Evolutionary conservation across 2,888 invertebrate genomes (phyloP).

Genomic region (Polietes domitor): DNA sequence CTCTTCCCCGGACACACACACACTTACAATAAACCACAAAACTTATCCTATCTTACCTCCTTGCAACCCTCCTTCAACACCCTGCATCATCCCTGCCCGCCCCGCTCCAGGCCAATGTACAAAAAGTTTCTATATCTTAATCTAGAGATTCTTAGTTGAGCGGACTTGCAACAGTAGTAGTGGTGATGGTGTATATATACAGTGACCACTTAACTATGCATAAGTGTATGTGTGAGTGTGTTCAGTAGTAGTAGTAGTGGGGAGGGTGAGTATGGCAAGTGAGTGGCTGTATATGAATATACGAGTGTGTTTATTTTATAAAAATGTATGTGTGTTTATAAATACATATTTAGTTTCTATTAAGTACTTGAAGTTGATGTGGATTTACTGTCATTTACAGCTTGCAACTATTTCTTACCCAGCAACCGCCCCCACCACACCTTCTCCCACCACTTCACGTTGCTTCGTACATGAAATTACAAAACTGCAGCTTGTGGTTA

Average conservation of each 20-base stretch:
- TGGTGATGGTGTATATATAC: not conserved
- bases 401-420: constrained; percentile 28
- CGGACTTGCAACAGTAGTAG: not conserved
- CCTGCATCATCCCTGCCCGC: not conserved
- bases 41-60: not conserved
- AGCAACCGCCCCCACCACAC: not conserved
- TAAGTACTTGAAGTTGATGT: constrained; percentile 33
- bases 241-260: not conserved
- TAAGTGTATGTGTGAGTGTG: not conserved
- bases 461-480: not conserved
- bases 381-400: constrained; percentile 63
- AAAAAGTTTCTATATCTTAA: constrained; percentile 20
- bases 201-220: constrained; percentile 5
- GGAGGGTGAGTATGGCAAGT: not conserved
- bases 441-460: not conserved
- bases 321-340: not conserved
- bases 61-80: not conserved
- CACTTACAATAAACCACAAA: not conserved
- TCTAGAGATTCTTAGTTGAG: constrained; percentile 3
- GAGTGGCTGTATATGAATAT: not conserved
- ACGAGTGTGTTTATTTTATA: not conserved
- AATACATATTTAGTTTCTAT: constrained; percentile 10
- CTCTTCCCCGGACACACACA: not conserved
- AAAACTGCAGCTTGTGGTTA: constrained; percentile 16
- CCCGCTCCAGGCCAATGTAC: not conserved